Base-by-base conservation (phyloP, 2,113 vertebrate genomes). In the Xiphophorus maculatus region DNA sequence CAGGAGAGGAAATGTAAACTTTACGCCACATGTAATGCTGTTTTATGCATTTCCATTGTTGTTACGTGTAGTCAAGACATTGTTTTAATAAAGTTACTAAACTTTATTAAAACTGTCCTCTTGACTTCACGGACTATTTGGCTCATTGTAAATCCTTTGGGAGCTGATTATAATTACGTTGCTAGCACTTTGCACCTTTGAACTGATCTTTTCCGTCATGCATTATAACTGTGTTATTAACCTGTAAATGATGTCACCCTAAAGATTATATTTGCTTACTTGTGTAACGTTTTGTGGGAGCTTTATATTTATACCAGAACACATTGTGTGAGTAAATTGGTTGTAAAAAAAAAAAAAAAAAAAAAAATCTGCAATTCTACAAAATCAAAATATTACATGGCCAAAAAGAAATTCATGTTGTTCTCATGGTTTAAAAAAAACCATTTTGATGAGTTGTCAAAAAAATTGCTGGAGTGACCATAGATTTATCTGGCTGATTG, bases 111-210 rank as follows among this genome's bases (percentile, higher is more conserved):
- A n/a, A 19, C 5, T 19, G 17, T 19, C 14, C 44, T 48, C 5
- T 58, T 25, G 17, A 54, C 19, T 54, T 25, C 51, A 58, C 8
- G 10, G 51, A n/a, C 8, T 3, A 19, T 3, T 25, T 8, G 51
- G 1, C 8, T 9, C 22, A 58, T 7, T n/a, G 25, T 9, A 22
- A 58, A 25, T 58, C 29, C 9, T 32, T 63, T 63, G 7, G 19
- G 5, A 33, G 17, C 10, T 51, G 8, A 32, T 51, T 44, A 48
- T 51, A 8, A 30, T 8, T 9, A 11, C n/a, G n/a, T n/a, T n/a
- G n/a, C n/a, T n/a, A n/a, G n/a, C n/a, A n/a, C 35, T 61, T 66
- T 60, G 8, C 69, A 54, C 42, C 14, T 4, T 15, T 80, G 74
- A 76, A 62, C 12, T 80, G 15, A 68, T 32, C 42, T 33, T 29